Evolutionary conservation across 92 coral and sea anemone species (phyloP).

Genomic region (Porites lobata): DNA sequence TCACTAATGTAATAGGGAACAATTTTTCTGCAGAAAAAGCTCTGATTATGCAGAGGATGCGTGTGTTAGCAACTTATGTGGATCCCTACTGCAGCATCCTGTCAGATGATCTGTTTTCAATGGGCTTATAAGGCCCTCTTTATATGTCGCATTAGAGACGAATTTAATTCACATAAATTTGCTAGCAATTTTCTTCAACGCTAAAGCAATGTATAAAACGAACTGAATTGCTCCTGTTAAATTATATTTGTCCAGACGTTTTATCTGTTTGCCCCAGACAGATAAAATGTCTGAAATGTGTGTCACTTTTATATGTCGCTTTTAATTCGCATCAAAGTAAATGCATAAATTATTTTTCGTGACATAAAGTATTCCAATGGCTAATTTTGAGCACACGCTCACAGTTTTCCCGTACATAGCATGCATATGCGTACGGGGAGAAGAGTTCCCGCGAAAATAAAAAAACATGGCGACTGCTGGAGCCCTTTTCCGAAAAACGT

Average conservation of each 20-base stretch:
- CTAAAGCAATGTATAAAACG: constrained; percentile 42
- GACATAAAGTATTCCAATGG: background rate
- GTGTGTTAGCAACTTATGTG: too few species aligned
- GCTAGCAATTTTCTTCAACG: constrained; percentile 36
- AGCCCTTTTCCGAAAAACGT: constrained; percentile 43
- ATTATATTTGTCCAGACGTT: constrained; percentile 47
- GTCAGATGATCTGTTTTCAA: too few species aligned
- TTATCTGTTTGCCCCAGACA: constrained; percentile 39
- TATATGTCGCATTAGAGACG: constrained; percentile 46
- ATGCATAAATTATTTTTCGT: background rate
- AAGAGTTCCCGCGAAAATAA: constrained; percentile 46
- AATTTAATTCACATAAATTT: constrained; percentile 32
- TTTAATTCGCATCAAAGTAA: constrained; percentile 13
- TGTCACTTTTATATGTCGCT: constrained; percentile 21
- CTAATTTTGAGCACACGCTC: background rate
- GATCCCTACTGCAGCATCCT: too few species aligned
- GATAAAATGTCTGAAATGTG: background rate
- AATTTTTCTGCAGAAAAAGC: too few species aligned
- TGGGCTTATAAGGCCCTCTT: background rate
- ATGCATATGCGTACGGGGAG: constrained; percentile 17
- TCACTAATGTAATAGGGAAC: too few species aligned
- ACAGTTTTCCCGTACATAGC: constrained; percentile 21
- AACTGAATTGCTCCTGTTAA: constrained; percentile 46
- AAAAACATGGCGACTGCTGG: constrained; percentile 57
- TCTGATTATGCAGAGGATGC: too few species aligned